Conservation (phyloP, 2,113 vertebrate genomes). For the Cettia cetti region DNA sequence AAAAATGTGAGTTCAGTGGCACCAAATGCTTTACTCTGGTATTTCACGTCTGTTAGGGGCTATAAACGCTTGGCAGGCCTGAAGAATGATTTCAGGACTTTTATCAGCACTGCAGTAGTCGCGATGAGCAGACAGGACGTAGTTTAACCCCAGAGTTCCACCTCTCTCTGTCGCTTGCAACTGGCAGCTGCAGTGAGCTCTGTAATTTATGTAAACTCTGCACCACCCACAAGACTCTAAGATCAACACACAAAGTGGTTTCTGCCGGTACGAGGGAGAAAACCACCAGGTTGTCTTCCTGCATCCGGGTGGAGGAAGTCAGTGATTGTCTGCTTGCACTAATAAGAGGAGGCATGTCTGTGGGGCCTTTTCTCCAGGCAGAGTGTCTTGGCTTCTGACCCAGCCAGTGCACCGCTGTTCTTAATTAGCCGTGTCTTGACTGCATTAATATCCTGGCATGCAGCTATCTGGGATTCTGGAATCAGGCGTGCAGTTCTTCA, state of each 20-base stretch:
- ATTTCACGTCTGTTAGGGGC: background rate
- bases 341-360: conserved; percentile 37
- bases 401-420: conserved; percentile 10
- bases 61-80: background rate
- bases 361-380: background rate
- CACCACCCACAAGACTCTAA: conserved; percentile 34
- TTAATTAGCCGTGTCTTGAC: conserved; percentile 12
- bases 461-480: background rate
- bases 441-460: background rate
- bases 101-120: background rate
- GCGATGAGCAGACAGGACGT: background rate
- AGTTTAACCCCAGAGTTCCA: background rate
- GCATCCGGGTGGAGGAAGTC: conserved; percentile 37
- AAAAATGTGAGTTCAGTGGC: background rate
- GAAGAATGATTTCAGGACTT: background rate
- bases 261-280: conserved; percentile 35
- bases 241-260: conserved; percentile 41
- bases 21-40: background rate
- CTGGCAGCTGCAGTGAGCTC: background rate
- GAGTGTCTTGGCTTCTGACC: conserved; percentile 36
- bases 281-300: conserved; percentile 59
- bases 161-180: background rate
- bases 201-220: conserved; percentile 32
- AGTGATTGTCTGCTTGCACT: conserved; percentile 46
- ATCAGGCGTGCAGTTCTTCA: background rate